Percentiles rank a stretch among this genome's conserved stretches.
Conservation (phyloP, 1,140 invertebrate species). For the Macrobrachium rosenbergii region DNA sequence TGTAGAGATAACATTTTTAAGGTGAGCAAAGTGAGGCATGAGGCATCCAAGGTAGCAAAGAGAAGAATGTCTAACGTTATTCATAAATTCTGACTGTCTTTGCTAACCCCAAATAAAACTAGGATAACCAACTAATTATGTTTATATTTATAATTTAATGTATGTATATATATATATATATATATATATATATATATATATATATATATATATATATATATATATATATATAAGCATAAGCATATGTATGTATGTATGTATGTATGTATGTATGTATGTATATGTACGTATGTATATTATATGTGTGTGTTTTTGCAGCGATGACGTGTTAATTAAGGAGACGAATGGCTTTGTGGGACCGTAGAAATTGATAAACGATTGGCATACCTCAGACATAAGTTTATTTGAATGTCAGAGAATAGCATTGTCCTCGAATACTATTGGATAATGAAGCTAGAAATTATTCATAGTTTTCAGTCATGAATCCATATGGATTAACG, state of each 20-base stretch:
- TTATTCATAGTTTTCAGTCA: no score
- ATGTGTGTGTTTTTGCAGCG: no score
- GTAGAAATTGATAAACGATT: not conserved
- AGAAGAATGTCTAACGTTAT: no score
- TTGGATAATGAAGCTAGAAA: no score
- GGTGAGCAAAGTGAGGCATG: no score
- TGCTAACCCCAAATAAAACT: not conserved
- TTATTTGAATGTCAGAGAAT: no score
- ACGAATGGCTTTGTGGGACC: not conserved
- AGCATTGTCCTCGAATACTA: no score
- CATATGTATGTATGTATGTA: conserved; percentile 16
- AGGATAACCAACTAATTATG: not conserved
- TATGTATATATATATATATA: not conserved
- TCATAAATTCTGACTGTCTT: not conserved
- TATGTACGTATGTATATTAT: conserved; percentile 2
- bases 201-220: not conserved
- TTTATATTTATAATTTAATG: no score
- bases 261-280: conserved; percentile 14
- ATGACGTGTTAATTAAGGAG: not conserved
- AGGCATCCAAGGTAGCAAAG: no score
- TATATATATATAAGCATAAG: not conserved
- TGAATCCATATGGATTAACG: no score
- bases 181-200: not conserved
- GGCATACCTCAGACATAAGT: no score
- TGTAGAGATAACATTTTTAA: no score